These are phyloP conservation scores for Elaphurus davidianus DNA, from an alignment of 2,113 vertebrate species.

Conservation along the genomic window DNA sequence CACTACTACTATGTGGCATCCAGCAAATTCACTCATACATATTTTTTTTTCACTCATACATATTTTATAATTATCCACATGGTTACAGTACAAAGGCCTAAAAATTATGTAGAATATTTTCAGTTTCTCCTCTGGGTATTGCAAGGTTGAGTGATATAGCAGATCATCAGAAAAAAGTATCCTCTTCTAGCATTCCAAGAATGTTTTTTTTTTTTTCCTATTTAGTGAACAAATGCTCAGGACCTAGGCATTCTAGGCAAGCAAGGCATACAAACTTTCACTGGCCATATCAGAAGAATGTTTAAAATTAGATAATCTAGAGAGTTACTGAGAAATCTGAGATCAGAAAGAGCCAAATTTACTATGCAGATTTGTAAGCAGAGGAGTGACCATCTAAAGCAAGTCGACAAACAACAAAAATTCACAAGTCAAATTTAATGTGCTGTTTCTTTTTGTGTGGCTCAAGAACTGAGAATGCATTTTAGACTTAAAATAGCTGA, in stretches of 20 bases:
- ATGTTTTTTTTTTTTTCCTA: neutral
- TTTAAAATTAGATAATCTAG: neutral
- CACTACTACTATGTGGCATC: neutral
- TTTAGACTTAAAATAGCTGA: neutral
- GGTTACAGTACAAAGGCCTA: neutral
- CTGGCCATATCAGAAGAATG: neutral
- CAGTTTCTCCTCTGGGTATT: neutral
- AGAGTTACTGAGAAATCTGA: neutral
- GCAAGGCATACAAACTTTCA: neutral
- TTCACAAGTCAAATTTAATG: neutral
- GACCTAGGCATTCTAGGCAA: neutral
- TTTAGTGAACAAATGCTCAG: neutral
- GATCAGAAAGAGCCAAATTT: neutral
- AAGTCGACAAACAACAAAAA: neutral
- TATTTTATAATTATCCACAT: neutral
- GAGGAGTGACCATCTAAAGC: neutral
- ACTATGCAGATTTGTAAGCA: neutral
- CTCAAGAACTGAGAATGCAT: neutral
- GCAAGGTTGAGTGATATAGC: neutral
- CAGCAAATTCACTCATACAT: neutral
- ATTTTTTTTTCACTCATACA: neutral
- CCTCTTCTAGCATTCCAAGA: neutral
- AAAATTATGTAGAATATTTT: slow-evolving; percentile 31
- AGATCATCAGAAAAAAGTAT: neutral
- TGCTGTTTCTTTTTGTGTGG: neutral